These are phyloP conservation scores for Scarus forsteni DNA, from an alignment of 2,797 vertebrate genomes.

Conservation along the genomic window DNA sequence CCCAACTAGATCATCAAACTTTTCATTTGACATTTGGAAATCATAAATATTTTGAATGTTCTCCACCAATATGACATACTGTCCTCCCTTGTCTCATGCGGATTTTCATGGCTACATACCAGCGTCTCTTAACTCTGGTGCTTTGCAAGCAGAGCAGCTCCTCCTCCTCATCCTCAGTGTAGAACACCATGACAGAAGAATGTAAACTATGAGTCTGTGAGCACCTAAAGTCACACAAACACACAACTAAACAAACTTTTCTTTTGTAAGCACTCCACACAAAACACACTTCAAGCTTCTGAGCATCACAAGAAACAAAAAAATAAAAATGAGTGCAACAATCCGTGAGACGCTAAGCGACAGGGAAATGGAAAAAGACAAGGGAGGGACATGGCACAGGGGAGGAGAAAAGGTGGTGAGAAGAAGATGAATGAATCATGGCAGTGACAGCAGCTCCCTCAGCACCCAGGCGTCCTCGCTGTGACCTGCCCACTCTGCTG, in stretches of 20 bases:
- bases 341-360: not conserved
- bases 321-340: not conserved
- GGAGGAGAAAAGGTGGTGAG: conserved; percentile 7
- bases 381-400: conserved; percentile 2
- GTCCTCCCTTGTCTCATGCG: too few species aligned
- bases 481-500: conserved; percentile 11
- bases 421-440: conserved; percentile 18
- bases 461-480: not conserved
- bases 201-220: conserved; percentile 1
- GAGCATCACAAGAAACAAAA: conserved; percentile 20
- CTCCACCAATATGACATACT: too few species aligned
- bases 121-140: too few species aligned
- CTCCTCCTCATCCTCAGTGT: too few species aligned
- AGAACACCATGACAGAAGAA: not conserved
- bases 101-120: too few species aligned
- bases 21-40: too few species aligned
- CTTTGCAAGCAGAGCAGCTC: too few species aligned
- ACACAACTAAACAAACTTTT: not conserved
- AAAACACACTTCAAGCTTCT: conserved; percentile 10
- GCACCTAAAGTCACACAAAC: conserved; percentile 6
- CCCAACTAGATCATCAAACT: too few species aligned
- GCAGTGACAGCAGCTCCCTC: conserved; percentile 24
- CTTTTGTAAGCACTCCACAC: not conserved
- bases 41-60: too few species aligned
- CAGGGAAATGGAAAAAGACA: not conserved